phyloP scores from a whole-genome alignment of 2,888 invertebrate species.

The Cactoblastis cactorum region DNA sequence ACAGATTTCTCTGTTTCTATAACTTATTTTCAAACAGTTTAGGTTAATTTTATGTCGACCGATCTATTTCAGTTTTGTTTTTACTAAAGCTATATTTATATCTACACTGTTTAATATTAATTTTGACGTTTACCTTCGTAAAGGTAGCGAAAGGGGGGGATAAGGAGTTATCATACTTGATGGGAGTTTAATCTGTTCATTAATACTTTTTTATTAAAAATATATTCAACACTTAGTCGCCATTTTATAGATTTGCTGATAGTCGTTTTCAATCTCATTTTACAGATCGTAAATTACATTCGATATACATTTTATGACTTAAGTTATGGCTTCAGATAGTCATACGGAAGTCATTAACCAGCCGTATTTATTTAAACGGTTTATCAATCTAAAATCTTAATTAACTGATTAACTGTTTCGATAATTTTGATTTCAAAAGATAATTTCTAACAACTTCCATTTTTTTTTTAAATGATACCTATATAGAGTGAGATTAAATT shows the following conservation, averaged over 20 bases:
- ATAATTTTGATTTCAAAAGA: background rate
- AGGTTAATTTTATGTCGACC: too few relatives aligned
- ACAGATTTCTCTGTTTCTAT: too few relatives aligned
- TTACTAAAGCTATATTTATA: too few relatives aligned
- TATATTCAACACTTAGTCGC: background rate
- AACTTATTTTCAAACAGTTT: too few relatives aligned
- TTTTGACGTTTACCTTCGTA: too few relatives aligned
- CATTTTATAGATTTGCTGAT: background rate
- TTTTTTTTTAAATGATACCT: background rate
- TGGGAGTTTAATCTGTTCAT: too few relatives aligned
- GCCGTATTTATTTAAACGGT: background rate
- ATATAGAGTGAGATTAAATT: background rate
- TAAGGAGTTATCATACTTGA: too few relatives aligned
- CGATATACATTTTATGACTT: constrained; percentile 3
- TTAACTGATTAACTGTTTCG: background rate
- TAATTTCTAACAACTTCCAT: background rate
- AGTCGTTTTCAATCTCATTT: background rate
- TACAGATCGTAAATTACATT: background rate
- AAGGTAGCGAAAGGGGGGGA: too few relatives aligned
- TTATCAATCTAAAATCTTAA: constrained; percentile 2
- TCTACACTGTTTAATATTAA: too few relatives aligned
- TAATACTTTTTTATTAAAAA: background rate
- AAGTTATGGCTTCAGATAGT: background rate
- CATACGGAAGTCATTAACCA: constrained; percentile 11
- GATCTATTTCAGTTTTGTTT: too few relatives aligned